Base-by-base conservation (phyloP, 2,797 vertebrate species). In the Calcarius lapponicus region DNA sequence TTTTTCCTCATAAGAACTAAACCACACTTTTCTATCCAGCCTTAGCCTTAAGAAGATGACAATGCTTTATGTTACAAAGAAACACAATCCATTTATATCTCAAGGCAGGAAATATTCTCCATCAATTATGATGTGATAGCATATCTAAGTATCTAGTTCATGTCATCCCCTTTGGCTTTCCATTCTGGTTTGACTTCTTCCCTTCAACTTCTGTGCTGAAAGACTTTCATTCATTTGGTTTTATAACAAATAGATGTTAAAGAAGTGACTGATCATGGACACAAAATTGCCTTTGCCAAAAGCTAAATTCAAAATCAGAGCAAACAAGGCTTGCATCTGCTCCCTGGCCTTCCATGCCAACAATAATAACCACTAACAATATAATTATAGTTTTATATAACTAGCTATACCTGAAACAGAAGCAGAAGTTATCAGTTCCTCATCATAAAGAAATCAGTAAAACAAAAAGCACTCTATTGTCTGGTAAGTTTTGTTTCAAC, bases 291-390 rank as follows among this genome's bases (percentile, higher is more conserved):
- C 12, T 83, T 80, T 87, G 57, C 58, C 69, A 75, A 50, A 88
- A 92, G 31, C 80, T 69, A 70, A 71, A 92, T 80, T 80, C 74
- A 87, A 87, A 89, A 89, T 71, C 61, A 51, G 84, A 80, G 71
- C 71, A 90, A 95, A 80, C 48, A 91, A 80, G 73, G 42, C 34
- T 76, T 71, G 62, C 61, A 86, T 66, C 91, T 94, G 38, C 72
- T 91, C 60, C 78, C 36, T 69, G 57, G 58, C 24, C 32, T 89
- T 47, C 57, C 18, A 26, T 74, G 81, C 81, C 89, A 93, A 71
- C 17, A 76, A 32, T 38, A 95, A 85, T 25, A 85, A 78, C 11
- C 21, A 50, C 25, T 62, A 42, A 61, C 15, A 82, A 66, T 70
- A 70, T 76, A 86, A 56, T 13, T 56, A 43, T 40, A 11, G 17